Evolutionary conservation across 1,140 invertebrate genomes (phyloP).

Genomic region (Lasaia peninsularis): DNA sequence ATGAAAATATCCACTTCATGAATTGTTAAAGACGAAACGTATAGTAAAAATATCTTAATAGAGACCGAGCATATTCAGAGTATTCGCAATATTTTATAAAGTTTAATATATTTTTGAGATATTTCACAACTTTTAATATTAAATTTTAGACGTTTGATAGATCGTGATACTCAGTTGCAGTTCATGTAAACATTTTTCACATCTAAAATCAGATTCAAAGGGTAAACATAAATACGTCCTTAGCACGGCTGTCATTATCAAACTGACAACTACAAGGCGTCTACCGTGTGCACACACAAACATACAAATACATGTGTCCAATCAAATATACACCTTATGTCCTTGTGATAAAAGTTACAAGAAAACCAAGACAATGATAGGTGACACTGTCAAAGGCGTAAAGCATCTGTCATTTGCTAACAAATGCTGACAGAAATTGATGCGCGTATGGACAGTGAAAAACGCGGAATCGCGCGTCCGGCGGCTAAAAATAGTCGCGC

Average conservation of each 20-base stretch:
- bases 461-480: slow-evolving; percentile 69
- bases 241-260: slow-evolving; percentile 56
- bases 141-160: slow-evolving; percentile 14
- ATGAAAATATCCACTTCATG: too few species aligned
- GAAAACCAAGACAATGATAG: slow-evolving; percentile 21
- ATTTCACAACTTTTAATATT: slow-evolving; percentile 8
- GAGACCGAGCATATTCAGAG: too few species aligned
- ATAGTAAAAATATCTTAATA: too few species aligned
- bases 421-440: slow-evolving; percentile 72
- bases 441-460: slow-evolving; percentile 70
- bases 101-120: not conserved
- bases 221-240: slow-evolving; percentile 60
- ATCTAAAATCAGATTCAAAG: slow-evolving; percentile 57
- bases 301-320: slow-evolving; percentile 8
- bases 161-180: slow-evolving; percentile 16
- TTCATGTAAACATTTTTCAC: slow-evolving; percentile 37
- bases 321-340: slow-evolving; percentile 29
- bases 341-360: slow-evolving; percentile 25
- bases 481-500: slow-evolving; percentile 56
- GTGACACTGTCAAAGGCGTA: slow-evolving; percentile 54
- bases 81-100: not conserved
- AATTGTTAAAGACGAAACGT: too few species aligned
- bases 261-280: slow-evolving; percentile 56
- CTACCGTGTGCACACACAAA: slow-evolving; percentile 29
- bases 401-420: slow-evolving; percentile 73